Evolutionary conservation across 2,888 invertebrate species (phyloP).

Genomic region (Drosophila kuntzei): DNA sequence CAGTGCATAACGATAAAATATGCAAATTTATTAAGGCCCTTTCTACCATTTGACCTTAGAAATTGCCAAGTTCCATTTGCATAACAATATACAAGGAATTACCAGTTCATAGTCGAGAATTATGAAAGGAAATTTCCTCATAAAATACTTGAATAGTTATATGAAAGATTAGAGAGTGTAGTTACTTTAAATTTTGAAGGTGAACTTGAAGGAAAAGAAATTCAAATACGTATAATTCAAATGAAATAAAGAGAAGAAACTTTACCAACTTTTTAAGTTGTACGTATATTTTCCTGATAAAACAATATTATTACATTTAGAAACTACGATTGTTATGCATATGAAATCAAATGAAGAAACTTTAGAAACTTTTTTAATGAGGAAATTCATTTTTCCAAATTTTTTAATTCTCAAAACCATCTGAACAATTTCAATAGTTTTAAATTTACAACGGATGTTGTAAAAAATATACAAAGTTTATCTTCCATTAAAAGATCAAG

Average conservation of each 20-base stretch:
- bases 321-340: too few species aligned
- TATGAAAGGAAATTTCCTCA: slow-evolving; percentile 4
- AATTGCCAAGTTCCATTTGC: slow-evolving; percentile 11
- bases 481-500: background rate
- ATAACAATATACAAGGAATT: slow-evolving; percentile 17
- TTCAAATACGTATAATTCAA: background rate
- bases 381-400: too few species aligned
- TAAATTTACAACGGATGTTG: too few species aligned
- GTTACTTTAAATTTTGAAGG: background rate
- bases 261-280: too few species aligned
- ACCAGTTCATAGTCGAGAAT: slow-evolving; percentile 3
- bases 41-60: slow-evolving; percentile 8
- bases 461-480: too few species aligned
- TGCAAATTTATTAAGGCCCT: slow-evolving; percentile 12
- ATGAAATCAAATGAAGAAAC: too few species aligned
- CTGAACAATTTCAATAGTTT: too few species aligned
- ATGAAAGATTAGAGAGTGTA: background rate
- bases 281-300: too few species aligned
- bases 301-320: too few species aligned
- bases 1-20: slow-evolving; percentile 20
- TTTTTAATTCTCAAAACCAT: too few species aligned
- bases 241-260: too few species aligned
- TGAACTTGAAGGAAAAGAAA: background rate
- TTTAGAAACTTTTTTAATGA: too few species aligned
- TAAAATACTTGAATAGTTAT: slow-evolving; percentile 1